Percentiles rank a stretch among this genome's conserved stretches.
Evolutionary conservation across 2,888 invertebrate species (phyloP).

Genomic region (Drosophila prostipennis): DNA sequence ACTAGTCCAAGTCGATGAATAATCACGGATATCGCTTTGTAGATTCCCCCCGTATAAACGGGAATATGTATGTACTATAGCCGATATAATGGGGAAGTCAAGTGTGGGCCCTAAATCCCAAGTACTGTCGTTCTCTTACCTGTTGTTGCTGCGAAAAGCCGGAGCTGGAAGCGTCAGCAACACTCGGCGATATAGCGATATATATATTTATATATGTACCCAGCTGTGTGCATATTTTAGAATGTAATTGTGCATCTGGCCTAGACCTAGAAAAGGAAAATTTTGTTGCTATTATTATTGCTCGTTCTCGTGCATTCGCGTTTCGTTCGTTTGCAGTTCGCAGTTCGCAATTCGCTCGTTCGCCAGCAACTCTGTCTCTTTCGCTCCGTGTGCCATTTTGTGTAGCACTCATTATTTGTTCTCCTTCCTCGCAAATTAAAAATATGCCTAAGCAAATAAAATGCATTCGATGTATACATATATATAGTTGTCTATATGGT

Average conservation of each 20-base stretch:
- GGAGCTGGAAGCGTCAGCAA: conserved; percentile 18
- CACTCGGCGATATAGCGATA: neutral
- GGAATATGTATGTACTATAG: neutral
- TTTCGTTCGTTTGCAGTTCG: conserved; percentile 39
- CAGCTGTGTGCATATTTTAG: conserved; percentile 76
- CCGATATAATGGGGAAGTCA: conserved; percentile 30
- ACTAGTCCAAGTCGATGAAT: conserved; percentile 23
- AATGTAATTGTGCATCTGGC: conserved; percentile 83
- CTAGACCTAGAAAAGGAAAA: conserved; percentile 84
- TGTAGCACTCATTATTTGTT: conserved; percentile 72
- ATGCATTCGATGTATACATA: conserved; percentile 50
- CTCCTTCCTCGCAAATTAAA: conserved; percentile 81
- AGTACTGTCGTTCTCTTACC: conserved; percentile 20
- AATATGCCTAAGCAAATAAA: conserved; percentile 78
- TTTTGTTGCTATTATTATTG: conserved; percentile 82
- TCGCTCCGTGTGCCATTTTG: conserved; percentile 52
- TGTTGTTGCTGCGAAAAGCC: conserved; percentile 29
- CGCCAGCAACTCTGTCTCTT: conserved; percentile 27
- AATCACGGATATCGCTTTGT: conserved; percentile 22
- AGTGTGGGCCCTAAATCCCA: conserved; percentile 26
- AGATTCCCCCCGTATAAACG: neutral
- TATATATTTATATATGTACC: conserved; percentile 23
- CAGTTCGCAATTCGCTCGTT: conserved; percentile 32
- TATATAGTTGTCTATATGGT: conserved; percentile 9
- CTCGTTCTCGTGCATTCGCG: conserved; percentile 50